These are phyloP conservation scores for Blennius ocellaris DNA, from an alignment of 2,113 vertebrate species.

Conservation along the genomic window DNA sequence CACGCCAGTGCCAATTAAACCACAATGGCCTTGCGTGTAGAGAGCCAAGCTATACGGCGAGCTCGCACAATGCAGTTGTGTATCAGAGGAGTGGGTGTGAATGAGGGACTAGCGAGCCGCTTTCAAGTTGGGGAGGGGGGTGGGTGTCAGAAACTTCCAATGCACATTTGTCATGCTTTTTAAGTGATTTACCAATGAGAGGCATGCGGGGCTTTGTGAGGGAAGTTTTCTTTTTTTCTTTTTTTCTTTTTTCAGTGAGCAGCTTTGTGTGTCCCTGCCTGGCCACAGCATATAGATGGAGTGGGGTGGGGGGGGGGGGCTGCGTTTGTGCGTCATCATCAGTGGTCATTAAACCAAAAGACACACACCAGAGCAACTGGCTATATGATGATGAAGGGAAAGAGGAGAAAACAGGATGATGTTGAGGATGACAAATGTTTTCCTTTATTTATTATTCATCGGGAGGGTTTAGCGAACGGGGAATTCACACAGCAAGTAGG, in stretches of 20 bases:
- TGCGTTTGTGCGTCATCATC: constrained; percentile 65
- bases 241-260: constrained; percentile 42
- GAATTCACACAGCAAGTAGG: neutral
- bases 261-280: constrained; percentile 70
- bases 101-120: constrained; percentile 50
- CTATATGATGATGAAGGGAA: constrained; percentile 25
- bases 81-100: constrained; percentile 45
- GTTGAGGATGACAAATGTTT: constrained; percentile 27
- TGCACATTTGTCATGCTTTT: constrained; percentile 80
- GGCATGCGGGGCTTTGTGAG: constrained; percentile 73
- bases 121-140: constrained; percentile 31
- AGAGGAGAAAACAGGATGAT: neutral
- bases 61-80: constrained; percentile 54
- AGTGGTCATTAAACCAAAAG: constrained; percentile 58
- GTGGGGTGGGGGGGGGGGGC: constrained; percentile 34
- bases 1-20: constrained; percentile 39
- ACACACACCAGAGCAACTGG: constrained; percentile 55
- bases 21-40: constrained; percentile 28
- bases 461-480: neutral
- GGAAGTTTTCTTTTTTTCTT: no score
- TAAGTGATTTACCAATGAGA: constrained; percentile 80
- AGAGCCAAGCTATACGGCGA: constrained; percentile 45
- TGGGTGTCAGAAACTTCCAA: constrained; percentile 73
- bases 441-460: constrained; percentile 12
- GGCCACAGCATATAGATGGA: constrained; percentile 64